phyloP scores from a whole-genome alignment of 2,797 vertebrate species.

The Emydoidea blandingii region DNA sequence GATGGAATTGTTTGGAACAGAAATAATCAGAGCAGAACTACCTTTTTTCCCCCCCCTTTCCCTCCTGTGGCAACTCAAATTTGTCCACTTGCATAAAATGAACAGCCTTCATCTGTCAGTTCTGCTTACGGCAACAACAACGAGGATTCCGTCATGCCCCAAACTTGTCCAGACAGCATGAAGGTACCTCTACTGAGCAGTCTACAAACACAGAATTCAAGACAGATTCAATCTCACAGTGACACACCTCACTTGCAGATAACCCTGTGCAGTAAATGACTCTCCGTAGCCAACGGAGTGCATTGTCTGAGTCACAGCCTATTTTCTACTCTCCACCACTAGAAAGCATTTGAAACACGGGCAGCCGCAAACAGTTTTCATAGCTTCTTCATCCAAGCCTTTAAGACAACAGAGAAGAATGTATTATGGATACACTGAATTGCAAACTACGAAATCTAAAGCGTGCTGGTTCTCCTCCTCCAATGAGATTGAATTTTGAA shows the following conservation, averaged over 20 bases:
- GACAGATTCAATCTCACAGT: conserved; percentile 63
- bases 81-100: conserved; percentile 72
- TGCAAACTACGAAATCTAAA: conserved; percentile 80
- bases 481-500: conserved; percentile 77
- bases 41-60: conserved; percentile 21
- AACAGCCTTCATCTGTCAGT: conserved; percentile 56
- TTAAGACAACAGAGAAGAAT: conserved; percentile 74
- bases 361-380: conserved; percentile 69
- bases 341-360: conserved; percentile 65
- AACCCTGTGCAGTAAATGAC: conserved; percentile 72
- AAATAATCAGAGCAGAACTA: conserved; percentile 73
- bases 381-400: conserved; percentile 74
- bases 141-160: conserved; percentile 22
- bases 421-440: conserved; percentile 78
- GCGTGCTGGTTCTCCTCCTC: conserved; percentile 84
- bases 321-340: conserved; percentile 64
- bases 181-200: conserved; percentile 52
- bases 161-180: conserved; percentile 48
- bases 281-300: conserved; percentile 63
- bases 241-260: conserved; percentile 72
- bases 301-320: conserved; percentile 71
- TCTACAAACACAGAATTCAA: conserved; percentile 57
- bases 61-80: conserved; percentile 65
- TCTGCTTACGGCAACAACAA: conserved; percentile 41
- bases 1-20: conserved; percentile 37